phyloP scores from a whole-genome alignment of 2,888 invertebrate species.

The Cartodere bifasciata region DNA sequence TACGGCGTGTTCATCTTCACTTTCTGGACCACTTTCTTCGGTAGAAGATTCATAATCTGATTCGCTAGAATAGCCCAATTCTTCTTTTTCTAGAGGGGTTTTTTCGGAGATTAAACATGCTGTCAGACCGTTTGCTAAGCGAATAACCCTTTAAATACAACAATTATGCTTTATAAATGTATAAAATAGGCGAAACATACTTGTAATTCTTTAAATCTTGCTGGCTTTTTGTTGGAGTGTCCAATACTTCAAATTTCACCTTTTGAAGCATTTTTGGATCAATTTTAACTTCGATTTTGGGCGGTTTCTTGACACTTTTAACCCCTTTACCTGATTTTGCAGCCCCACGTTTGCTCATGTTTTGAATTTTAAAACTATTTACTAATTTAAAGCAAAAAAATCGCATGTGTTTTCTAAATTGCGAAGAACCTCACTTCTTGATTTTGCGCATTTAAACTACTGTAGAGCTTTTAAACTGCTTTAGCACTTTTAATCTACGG shows the following conservation, averaged over 20 bases:
- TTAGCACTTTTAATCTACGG: no score
- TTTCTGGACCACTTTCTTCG: constrained; percentile 17
- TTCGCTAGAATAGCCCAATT: constrained; percentile 33
- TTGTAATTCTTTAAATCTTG: constrained; percentile 69
- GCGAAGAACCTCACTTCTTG: no score
- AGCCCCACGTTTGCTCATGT: no score
- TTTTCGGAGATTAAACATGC: constrained; percentile 58
- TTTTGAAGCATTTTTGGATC: constrained; percentile 2
- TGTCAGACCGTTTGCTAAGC: constrained; percentile 56
- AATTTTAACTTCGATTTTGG: no score
- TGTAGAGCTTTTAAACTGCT: no score
- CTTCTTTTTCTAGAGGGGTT: constrained; percentile 25
- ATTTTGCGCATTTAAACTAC: no score
- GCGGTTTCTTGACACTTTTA: no score
- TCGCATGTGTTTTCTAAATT: no score
- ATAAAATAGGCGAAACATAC: constrained; percentile 32
- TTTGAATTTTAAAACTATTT: no score
- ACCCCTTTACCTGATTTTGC: no score
- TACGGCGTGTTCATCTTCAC: constrained; percentile 17
- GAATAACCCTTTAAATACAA: constrained; percentile 41
- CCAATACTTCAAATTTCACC: constrained; percentile 23
- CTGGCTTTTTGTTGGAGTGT: constrained; percentile 54
- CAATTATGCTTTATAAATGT: constrained; percentile 1
- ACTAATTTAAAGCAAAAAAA: no score
- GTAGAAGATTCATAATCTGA: constrained; percentile 29